Conservation (phyloP, 1,140 invertebrate species). For the Myzus persicae region DNA sequence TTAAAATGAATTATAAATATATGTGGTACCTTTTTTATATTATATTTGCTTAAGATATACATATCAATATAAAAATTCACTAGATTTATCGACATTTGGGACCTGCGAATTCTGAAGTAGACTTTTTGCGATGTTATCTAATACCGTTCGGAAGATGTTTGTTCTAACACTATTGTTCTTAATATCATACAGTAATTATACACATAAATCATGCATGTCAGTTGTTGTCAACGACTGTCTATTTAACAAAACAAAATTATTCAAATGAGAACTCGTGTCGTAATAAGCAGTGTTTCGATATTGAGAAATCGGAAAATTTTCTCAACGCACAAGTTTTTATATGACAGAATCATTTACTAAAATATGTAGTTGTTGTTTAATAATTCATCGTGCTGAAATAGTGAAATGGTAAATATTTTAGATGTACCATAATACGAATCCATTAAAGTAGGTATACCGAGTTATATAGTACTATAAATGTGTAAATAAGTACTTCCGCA, state of each 20-base stretch:
- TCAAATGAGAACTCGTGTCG: background rate
- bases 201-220: background rate
- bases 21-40: background rate
- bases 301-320: no score
- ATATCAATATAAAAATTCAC: background rate
- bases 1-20: background rate
- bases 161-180: background rate
- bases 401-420: no score
- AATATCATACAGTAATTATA: background rate
- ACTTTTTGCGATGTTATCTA: background rate
- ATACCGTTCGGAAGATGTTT: accelerated
- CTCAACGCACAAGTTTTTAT: no score
- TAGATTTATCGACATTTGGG: background rate
- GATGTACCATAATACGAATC: no score
- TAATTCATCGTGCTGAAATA: no score
- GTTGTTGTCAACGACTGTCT: background rate
- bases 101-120: background rate
- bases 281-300: background rate
- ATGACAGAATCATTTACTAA: no score
- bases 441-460: background rate
- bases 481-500: background rate
- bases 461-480: background rate
- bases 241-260: background rate
- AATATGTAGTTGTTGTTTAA: no score
- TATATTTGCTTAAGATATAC: background rate